These are phyloP conservation scores for Goniozus legneri DNA, from an alignment of 1,140 invertebrate species.

Conservation along the genomic window DNA sequence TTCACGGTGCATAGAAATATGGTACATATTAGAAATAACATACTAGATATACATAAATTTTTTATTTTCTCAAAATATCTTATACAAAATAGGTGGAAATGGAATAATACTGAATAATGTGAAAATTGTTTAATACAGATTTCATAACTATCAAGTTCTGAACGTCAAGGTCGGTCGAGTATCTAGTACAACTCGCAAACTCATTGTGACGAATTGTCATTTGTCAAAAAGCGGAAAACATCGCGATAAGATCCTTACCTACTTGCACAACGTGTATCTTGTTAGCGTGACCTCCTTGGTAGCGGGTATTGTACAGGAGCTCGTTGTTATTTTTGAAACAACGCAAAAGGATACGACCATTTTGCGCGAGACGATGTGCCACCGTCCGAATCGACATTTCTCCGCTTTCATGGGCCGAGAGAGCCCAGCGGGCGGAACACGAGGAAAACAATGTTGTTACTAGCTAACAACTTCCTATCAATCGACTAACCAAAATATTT, in stretches of 20 bases:
- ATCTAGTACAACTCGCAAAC: no score
- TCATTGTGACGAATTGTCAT: no score
- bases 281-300: constrained; percentile 28
- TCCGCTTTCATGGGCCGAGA: constrained; percentile 29
- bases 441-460: not conserved
- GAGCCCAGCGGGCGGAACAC: constrained; percentile 37
- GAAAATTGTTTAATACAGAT: no score
- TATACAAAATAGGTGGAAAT: not conserved
- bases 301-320: constrained; percentile 32
- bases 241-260: constrained; percentile 38
- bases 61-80: not conserved
- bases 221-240: not conserved
- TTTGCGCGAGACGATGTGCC: constrained; percentile 54
- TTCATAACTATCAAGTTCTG: no score
- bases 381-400: constrained; percentile 58
- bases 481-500: no score
- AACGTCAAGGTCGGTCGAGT: no score
- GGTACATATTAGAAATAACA: not conserved
- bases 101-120: not conserved
- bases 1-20: constrained; percentile 8
- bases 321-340: constrained; percentile 52
- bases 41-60: not conserved
- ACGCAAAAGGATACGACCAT: constrained; percentile 57
- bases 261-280: constrained; percentile 58
- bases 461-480: no score